A percentile compares a stretch with the other conserved stretches of the same genome.
These are phyloP conservation scores for Lepidurus arcticus DNA, from an alignment of 1,140 invertebrate genomes.

Conservation along the genomic window DNA sequence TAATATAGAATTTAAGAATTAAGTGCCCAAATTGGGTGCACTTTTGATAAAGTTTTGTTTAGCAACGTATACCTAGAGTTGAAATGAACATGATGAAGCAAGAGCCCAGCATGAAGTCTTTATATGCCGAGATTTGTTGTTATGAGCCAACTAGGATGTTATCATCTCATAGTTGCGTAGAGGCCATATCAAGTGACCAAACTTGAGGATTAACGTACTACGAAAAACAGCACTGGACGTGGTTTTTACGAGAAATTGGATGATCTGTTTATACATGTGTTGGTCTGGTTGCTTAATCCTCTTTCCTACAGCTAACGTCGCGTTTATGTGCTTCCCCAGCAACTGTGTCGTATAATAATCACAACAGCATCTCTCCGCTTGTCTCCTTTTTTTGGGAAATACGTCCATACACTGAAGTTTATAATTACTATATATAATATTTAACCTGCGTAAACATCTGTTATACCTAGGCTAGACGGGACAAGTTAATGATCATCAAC, in stretches of 20 bases:
- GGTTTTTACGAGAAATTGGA: neutral
- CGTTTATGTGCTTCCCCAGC: neutral
- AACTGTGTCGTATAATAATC: neutral
- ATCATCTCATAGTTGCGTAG: neutral
- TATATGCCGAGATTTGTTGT: too few relatives aligned
- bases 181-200: neutral
- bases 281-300: neutral
- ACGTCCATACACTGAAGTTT: neutral
- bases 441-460: neutral
- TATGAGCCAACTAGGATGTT: too few relatives aligned
- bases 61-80: too few relatives aligned
- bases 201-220: neutral
- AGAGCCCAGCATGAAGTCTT: too few relatives aligned
- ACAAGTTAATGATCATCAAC: neutral
- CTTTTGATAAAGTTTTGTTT: too few relatives aligned
- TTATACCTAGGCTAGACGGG: neutral
- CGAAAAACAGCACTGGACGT: neutral
- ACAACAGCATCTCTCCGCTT: neutral
- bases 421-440: neutral
- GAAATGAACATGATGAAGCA: too few relatives aligned
- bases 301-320: neutral
- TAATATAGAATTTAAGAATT: neutral
- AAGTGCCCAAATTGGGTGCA: too few relatives aligned
- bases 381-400: neutral
- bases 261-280: neutral